Evolutionary conservation across 2,888 invertebrate species (phyloP).

Genomic region (Selenia dentaria): DNA sequence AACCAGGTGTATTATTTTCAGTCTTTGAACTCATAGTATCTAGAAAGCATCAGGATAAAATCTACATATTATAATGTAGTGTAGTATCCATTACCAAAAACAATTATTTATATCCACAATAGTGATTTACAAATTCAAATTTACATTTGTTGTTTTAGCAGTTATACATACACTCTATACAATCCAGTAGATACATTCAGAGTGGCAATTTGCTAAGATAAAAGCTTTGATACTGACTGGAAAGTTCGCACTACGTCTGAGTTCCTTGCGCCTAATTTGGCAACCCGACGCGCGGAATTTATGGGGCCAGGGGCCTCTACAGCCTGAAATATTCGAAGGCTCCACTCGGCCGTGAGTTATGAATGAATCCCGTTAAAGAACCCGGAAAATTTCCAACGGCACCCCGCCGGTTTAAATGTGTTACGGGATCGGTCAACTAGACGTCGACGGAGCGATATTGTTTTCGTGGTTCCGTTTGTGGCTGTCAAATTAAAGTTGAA

Average conservation of each 20-base stretch:
- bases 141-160: no score
- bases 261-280: slow-evolving; percentile 83
- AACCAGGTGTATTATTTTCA: no score
- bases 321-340: slow-evolving; percentile 82
- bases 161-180: no score
- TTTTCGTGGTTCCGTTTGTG: slow-evolving; percentile 18
- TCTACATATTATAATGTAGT: no score
- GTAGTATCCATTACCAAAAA: no score
- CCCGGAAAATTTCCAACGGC: slow-evolving; percentile 82
- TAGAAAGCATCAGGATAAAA: no score
- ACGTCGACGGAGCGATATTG: slow-evolving; percentile 24
- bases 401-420: slow-evolving; percentile 47
- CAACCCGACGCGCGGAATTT: slow-evolving; percentile 84
- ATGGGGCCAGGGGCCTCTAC: slow-evolving; percentile 67
- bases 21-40: no score
- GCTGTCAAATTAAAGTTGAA: background rate
- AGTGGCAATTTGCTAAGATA: no score
- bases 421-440: slow-evolving; percentile 40
- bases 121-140: no score
- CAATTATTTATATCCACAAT: no score
- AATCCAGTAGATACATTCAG: no score
- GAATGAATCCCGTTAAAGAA: slow-evolving; percentile 83
- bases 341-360: slow-evolving; percentile 83
- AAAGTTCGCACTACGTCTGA: slow-evolving; percentile 46
- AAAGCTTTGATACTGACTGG: slow-evolving; percentile 13